These are phyloP conservation scores for Ptychoptera contaminata DNA, from an alignment of 2,888 invertebrate genomes.

Conservation along the genomic window DNA sequence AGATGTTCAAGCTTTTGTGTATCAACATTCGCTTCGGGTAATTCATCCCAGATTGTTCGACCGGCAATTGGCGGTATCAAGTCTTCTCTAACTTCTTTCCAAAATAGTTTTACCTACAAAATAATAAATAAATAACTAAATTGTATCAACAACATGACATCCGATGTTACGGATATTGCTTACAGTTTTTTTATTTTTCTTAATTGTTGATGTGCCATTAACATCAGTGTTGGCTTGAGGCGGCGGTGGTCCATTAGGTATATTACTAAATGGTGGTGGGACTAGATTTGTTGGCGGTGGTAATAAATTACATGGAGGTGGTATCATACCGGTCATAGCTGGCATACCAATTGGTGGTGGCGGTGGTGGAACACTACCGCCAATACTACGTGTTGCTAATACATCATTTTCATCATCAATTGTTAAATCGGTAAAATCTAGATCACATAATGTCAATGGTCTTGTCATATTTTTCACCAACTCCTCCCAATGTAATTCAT, in stretches of 20 bases:
- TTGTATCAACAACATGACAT: neutral
- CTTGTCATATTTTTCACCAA: conserved; percentile 59
- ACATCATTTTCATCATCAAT: conserved; percentile 78
- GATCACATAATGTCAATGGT: conserved; percentile 73
- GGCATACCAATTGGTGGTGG: conserved; percentile 61
- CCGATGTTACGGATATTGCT: neutral
- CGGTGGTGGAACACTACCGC: conserved; percentile 57
- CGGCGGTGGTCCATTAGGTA: too few species aligned
- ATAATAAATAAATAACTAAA: neutral
- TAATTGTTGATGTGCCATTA: conserved; percentile 36
- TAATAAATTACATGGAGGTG: conserved; percentile 23
- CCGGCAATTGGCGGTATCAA: conserved; percentile 40
- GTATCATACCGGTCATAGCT: conserved; percentile 31
- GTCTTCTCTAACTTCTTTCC: conserved; percentile 81
- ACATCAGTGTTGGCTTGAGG: neutral
- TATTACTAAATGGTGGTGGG: conserved; percentile 35
- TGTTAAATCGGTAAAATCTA: conserved; percentile 90
- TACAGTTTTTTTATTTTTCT: conserved; percentile 90
- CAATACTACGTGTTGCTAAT: conserved; percentile 45
- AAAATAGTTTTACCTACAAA: conserved; percentile 63
- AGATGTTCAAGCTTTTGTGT: conserved; percentile 87
- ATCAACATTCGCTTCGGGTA: conserved; percentile 72
- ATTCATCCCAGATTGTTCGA: conserved; percentile 82
- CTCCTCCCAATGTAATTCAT: conserved; percentile 92
- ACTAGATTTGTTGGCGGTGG: conserved; percentile 30